Conservation (phyloP, 2,113 vertebrate species). For the Machaerirhynchus nigripectus region DNA sequence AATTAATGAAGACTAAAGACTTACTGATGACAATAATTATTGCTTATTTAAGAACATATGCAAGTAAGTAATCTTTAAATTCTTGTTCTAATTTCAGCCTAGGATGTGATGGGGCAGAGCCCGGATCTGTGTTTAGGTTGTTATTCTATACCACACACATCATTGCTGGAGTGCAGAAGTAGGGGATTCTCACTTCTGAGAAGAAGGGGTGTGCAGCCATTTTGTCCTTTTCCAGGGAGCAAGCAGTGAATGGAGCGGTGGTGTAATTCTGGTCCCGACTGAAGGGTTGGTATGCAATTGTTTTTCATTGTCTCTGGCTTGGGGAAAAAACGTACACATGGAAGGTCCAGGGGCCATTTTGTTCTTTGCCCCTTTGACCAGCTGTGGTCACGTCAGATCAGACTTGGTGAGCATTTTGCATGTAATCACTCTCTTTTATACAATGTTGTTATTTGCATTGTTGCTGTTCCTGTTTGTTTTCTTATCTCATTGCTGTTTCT, state of each 20-base stretch:
- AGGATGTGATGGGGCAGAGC: background rate
- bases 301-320: rapidly evolving
- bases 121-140: too few relatives aligned
- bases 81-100: background rate
- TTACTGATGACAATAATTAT: background rate
- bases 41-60: background rate
- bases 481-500: background rate
- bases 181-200: background rate
- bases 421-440: background rate
- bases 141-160: background rate
- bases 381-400: background rate
- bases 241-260: rapidly evolving
- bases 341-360: background rate
- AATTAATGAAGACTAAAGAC: background rate
- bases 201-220: background rate
- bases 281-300: background rate
- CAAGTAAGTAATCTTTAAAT: background rate
- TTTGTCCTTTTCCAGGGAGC: background rate
- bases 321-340: rapidly evolving
- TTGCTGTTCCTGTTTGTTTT: background rate
- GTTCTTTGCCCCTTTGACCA: background rate
- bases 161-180: background rate
- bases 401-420: background rate
- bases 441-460: background rate
- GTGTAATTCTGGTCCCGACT: background rate